Base-by-base conservation (phyloP, 2,888 invertebrate species). In the Coelopa pilipes region DNA sequence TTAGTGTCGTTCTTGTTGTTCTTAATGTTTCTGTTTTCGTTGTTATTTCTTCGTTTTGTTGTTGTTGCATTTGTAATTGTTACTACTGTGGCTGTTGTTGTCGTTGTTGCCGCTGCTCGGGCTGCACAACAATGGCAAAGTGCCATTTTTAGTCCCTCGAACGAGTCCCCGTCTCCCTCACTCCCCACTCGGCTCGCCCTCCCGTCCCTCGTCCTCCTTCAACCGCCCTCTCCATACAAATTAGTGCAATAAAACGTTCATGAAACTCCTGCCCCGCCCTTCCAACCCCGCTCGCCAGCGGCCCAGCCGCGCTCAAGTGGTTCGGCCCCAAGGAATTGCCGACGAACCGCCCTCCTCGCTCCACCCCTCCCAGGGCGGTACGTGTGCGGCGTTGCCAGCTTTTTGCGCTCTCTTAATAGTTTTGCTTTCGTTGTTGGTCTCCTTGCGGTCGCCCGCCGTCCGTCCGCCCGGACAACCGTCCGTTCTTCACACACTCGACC, bases 181-280 rank as follows among this genome's bases (percentile, higher is more conserved):
- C 4, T 34, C 34, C 34, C 2, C 34, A 34, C 7, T 34, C 34
- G 34, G 4, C 34, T 7, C 34, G 34, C 7, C 7, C 34, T 60
- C 70, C 21, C 73, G n/a, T n/a, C n/a, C n/a, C n/a, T n/a, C n/a
- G n/a, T n/a, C n/a, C n/a, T n/a, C n/a, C n/a, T n/a, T n/a, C n/a
- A n/a, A n/a, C 34, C 34, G 34, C 7, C 7, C 34, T 60, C 70
- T 47, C 73, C 50, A 68, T 74, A 77, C 85, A 86, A 86, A 86
- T 86, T 86, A 85, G 86, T 83, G 81, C 85, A 86, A 86, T 86
- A 86, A 86, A 86, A 85, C 84, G 86, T 86, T 83, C 84, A 86
- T 85, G 85, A 84, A 86, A 84, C 82, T 80, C 78, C 34, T 13
- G 5, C 50, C 67, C 1, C 45, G 50, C 10, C 11, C 13, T n/a